Percentiles rank a stretch among this genome's conserved stretches.
Conservation (phyloP, 2,113 vertebrate species). For the Benitochromis conjunctus region DNA sequence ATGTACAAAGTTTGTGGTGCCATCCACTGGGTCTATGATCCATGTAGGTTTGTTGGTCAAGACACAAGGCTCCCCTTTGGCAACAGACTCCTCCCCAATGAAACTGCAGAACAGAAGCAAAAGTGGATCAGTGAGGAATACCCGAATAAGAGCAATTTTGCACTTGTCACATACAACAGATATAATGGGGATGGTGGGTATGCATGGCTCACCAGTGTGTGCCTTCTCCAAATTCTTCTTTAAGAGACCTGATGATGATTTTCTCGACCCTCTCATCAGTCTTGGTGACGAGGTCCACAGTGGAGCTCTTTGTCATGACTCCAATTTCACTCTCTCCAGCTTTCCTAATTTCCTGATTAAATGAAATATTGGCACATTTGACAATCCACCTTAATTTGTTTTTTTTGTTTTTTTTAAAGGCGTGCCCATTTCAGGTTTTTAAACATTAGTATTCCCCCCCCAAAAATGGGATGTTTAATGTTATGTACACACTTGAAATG, state of each 20-base stretch:
- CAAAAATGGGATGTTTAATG: not conserved
- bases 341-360: constrained; percentile 78
- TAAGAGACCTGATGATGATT: constrained; percentile 85
- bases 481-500: not conserved
- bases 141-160: not conserved
- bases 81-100: constrained; percentile 95
- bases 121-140: not conserved
- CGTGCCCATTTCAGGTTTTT: not conserved
- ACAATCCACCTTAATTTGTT: not conserved
- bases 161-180: not conserved
- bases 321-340: constrained; percentile 83
- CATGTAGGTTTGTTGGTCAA: constrained; percentile 89
- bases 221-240: constrained; percentile 78
- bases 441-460: not conserved
- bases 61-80: constrained; percentile 79
- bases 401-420: too few species aligned
- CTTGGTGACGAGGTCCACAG: constrained; percentile 89
- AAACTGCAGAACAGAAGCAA: constrained; percentile 73
- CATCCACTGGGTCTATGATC: constrained; percentile 96
- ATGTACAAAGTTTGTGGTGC: constrained; percentile 96
- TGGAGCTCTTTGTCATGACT: constrained; percentile 88
- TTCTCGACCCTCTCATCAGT: constrained; percentile 96
- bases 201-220: constrained; percentile 79
- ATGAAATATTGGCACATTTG: not conserved
- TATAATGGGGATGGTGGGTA: not conserved